Conservation (phyloP, 2,113 vertebrate species). For the Hippolais icterina region DNA sequence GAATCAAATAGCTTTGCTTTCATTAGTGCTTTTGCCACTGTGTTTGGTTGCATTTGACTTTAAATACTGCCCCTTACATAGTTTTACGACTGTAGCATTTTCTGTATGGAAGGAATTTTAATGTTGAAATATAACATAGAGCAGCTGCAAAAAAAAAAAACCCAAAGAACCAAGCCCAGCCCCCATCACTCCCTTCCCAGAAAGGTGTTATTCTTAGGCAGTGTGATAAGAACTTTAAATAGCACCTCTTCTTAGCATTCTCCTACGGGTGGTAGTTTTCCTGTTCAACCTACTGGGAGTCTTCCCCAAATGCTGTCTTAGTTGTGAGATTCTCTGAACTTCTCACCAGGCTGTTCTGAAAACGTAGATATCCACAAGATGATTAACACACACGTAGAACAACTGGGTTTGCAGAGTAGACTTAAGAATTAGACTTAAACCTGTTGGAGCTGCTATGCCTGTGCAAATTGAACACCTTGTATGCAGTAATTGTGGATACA, state of each 20-base stretch:
- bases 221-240: background rate
- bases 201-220: background rate
- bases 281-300: background rate
- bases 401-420: background rate
- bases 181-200: background rate
- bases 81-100: background rate
- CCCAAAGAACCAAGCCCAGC: no score
- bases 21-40: background rate
- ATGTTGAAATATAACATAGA: background rate
- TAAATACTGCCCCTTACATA: background rate
- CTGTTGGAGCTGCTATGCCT: background rate
- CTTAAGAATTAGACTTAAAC: background rate
- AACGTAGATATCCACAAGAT: background rate
- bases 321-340: background rate
- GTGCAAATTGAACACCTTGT: background rate
- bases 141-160: background rate
- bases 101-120: background rate
- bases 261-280: background rate
- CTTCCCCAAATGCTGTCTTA: background rate
- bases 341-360: background rate
- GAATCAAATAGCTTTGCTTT: background rate
- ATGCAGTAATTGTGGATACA: background rate
- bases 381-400: background rate
- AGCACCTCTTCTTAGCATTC: background rate
- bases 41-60: background rate